These are phyloP conservation scores for Schizaphis graminum DNA, from an alignment of 2,888 invertebrate genomes.

Conservation along the genomic window DNA sequence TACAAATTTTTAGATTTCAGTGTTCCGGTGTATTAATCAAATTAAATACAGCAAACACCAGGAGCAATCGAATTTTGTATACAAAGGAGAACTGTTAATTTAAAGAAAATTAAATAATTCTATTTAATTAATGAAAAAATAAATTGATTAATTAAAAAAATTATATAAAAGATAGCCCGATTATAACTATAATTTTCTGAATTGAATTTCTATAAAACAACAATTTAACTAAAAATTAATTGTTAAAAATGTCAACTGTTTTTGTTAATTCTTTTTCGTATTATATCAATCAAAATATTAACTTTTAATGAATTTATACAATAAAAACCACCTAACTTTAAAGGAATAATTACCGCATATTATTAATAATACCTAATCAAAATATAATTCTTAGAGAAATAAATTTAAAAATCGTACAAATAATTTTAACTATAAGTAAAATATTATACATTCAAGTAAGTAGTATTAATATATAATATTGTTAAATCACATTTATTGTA, in stretches of 20 bases:
- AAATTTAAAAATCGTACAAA: not conserved
- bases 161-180: not conserved
- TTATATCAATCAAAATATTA: not conserved
- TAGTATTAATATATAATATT: not conserved
- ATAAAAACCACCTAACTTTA: not conserved
- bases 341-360: not conserved
- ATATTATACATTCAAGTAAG: not conserved
- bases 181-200: not conserved
- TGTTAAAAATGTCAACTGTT: not conserved
- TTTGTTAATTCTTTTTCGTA: not conserved
- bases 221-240: not conserved
- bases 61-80: conserved; percentile 20
- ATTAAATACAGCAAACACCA: conserved; percentile 20
- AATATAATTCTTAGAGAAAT: not conserved
- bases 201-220: not conserved
- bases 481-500: not conserved
- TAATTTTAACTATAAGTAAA: not conserved
- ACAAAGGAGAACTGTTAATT: not conserved
- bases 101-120: not conserved
- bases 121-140: not conserved
- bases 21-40: conserved; percentile 46
- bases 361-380: not conserved
- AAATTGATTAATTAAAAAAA: not conserved
- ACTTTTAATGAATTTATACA: not conserved
- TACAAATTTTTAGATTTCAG: conserved; percentile 43